These are phyloP conservation scores for Synergus laeviventris DNA, from an alignment of 2,888 invertebrate species.

Conservation along the genomic window DNA sequence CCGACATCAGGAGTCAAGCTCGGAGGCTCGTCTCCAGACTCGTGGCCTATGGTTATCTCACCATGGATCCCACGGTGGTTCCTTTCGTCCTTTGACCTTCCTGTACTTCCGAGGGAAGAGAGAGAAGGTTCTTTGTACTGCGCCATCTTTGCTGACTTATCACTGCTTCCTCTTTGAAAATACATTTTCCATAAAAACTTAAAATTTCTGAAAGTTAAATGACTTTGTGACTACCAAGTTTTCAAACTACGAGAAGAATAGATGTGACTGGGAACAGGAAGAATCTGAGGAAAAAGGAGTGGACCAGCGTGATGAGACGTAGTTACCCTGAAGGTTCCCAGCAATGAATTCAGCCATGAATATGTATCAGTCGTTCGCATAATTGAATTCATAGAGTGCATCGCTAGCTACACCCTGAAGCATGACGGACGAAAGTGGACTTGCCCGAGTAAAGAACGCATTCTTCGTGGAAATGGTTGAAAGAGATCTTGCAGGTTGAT, in stretches of 20 bases:
- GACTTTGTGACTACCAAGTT: not conserved
- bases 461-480: constrained; percentile 10
- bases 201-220: too few species aligned
- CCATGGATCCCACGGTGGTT: constrained; percentile 68
- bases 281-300: constrained; percentile 46
- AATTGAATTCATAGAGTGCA: constrained; percentile 65
- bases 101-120: constrained; percentile 48
- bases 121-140: constrained; percentile 37
- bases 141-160: constrained; percentile 11
- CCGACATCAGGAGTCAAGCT: constrained; percentile 39
- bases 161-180: not conserved
- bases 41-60: constrained; percentile 60
- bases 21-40: constrained; percentile 44
- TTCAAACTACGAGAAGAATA: not conserved
- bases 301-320: constrained; percentile 64
- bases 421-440: constrained; percentile 46
- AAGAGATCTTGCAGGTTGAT: constrained; percentile 33
- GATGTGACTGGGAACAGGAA: constrained; percentile 41
- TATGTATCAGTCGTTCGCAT: constrained; percentile 68
- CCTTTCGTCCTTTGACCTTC: constrained; percentile 69
- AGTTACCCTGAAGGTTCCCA: constrained; percentile 63
- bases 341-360: constrained; percentile 70
- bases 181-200: not conserved
- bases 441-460: constrained; percentile 6
- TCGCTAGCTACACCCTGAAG: constrained; percentile 48